phyloP scores from a whole-genome alignment of 2,888 invertebrate genomes.

The Ectemnius lituratus region DNA sequence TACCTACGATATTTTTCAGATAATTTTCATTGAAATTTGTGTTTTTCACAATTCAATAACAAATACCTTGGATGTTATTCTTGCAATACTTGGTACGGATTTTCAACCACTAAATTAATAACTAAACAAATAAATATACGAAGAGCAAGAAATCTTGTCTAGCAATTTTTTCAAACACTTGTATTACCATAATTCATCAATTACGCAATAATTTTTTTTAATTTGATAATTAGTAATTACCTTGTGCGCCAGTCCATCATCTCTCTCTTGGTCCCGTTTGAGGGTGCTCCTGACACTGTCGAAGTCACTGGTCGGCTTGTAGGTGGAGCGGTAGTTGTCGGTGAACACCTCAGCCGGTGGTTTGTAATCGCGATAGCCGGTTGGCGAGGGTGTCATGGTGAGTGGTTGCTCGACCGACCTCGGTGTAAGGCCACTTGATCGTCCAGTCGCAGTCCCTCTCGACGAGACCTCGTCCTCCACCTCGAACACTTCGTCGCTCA shows the following conservation, averaged over 20 bases:
- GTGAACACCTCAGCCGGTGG: constrained; percentile 84
- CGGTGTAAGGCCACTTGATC: constrained; percentile 48
- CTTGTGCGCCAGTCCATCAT: constrained; percentile 70
- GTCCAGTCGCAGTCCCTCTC: constrained; percentile 22
- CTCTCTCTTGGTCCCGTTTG: constrained; percentile 60
- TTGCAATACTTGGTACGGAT: no score
- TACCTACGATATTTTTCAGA: no score
- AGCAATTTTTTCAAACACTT: no score
- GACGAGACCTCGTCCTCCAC: constrained; percentile 78
- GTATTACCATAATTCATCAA: no score
- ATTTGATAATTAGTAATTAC: constrained; percentile 35
- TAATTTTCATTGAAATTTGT: no score
- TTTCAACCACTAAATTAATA: no score
- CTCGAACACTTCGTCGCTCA: constrained; percentile 92
- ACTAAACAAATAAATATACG: no score
- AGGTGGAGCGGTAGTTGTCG: constrained; percentile 63
- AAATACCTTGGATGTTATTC: no score
- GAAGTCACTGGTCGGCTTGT: constrained; percentile 47
- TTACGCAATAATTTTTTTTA: no score
- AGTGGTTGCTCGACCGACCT: constrained; percentile 42
- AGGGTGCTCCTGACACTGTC: constrained; percentile 44
- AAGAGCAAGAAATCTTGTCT: no score
- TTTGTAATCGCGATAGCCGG: constrained; percentile 89
- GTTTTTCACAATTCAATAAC: no score
- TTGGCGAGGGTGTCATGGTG: constrained; percentile 83